Base-by-base conservation (phyloP, 2,113 vertebrate genomes). In the Zosterops lateralis region DNA sequence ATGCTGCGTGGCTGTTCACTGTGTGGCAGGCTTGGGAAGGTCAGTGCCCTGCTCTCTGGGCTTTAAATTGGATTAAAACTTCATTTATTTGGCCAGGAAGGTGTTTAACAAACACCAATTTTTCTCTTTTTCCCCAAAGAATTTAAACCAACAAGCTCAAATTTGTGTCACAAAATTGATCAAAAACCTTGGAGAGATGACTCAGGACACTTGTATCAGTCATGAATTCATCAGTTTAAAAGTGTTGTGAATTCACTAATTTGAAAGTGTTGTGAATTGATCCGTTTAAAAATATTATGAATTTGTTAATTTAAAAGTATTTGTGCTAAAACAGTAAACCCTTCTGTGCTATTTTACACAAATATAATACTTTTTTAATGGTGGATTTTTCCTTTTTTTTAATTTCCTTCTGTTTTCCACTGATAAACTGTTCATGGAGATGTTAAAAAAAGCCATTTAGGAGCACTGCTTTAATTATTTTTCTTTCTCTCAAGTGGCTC, bases 1-100 rank as follows among this genome's bases (percentile, higher is more conserved):
- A 28, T 99, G 99, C 97, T 99, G 99, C 93, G 97, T 99, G 20
- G 99, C 99, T 21, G 99, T 99, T 66, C 99, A 99, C 98, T 99
- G 99, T 75, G 99, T 99, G 56, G 99, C 99, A 26, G 99, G 99
- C 31, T 95, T 99, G 95, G 99, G 99, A 87, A 98, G 99, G 99
- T 99, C 84, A 90, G 98, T 86, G 15, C 16, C 36, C 45, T 6
- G 7, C 38, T 10, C 36, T 8, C 44, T 20, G 44, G 44, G 8
- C 44, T 51, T 14, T 26, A 5, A 13, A 5, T 22, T 18, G 32
- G 17, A 2, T 53, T 62, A 6, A 10, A 26, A 26, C 21, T 7
- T 26, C 15, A 1, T 57, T 62, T 10, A 2, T 53, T 44, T 20
- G 47, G 29, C 19, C 32, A 17, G 25, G 16, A 1, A 19, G 28